Base-by-base conservation (phyloP, 2,888 invertebrate species). In the Cartodere bifasciata region DNA sequence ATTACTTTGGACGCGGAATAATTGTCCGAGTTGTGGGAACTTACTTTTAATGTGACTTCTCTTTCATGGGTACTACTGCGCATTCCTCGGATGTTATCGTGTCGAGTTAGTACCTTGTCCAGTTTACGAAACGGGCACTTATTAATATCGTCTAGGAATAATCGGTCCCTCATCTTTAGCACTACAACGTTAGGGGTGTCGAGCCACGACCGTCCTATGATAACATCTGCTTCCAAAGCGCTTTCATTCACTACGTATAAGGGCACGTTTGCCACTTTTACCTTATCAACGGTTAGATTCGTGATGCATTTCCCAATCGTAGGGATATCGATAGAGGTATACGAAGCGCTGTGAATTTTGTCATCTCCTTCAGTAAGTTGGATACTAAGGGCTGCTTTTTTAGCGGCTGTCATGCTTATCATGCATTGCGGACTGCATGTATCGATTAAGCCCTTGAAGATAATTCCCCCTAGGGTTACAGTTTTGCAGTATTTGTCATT, bases 361-460 rank as follows among this genome's bases (percentile, higher is more conserved):
- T 31, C 23, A 23, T 35, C 26, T 13, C 31, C 24, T 23, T 35
- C 35, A 17, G 28, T 29, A 13, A 35, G 28, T 10, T 35, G 35
- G 10, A 35, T 31, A 28, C 28, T 27, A 2, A 35, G 31, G 4
- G 27, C 23, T 4, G 35, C 30, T 10, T 22, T 31, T 13, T 35
- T 26, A 10, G 35, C 35, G 16, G 31, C 31, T 10, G 35, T 28
- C 21, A 28, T 31, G 17, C 31, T 35, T 11, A 35, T 35, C 31
- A 35, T 23, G 21, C 35, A 35, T 16, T 35, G 30, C 23, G 28
- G 24, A 24, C 35, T 35, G 20, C 35, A 31, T 13, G 35, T 35
- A 28, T 35, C 35, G 15, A 35, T 28, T 7, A 22, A 35, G 12
- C 35, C 35, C 14, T 16, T 15, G 20, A 35, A 28, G 9, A 27